Percentiles rank a stretch among this genome's conserved stretches.
Conservation (phyloP, 2,797 vertebrate genomes). For the Acrossocheilus fasciatus region DNA sequence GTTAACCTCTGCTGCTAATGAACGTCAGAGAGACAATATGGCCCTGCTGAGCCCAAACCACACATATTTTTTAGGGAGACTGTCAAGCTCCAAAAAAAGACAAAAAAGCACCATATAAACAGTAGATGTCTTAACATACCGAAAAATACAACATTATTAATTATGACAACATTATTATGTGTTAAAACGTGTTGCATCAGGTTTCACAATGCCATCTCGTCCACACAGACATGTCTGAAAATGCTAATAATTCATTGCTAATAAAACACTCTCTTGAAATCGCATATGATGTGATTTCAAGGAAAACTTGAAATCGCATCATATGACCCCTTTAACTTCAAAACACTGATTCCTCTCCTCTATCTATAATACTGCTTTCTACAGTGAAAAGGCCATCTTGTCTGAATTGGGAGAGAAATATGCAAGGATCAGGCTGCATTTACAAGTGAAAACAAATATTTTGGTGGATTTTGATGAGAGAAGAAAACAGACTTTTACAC, state of each 20-base stretch:
- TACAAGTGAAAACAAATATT: neutral
- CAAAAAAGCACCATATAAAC: neutral
- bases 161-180: neutral
- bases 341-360: neutral
- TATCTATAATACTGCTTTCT: neutral
- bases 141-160: neutral
- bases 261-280: no score
- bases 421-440: neutral
- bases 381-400: neutral
- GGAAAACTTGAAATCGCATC: no score
- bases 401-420: neutral
- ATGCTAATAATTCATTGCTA: neutral
- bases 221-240: neutral
- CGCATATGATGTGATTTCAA: no score
- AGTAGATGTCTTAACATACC: neutral
- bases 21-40: conserved; percentile 47
- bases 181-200: neutral
- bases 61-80: neutral
- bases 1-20: conserved; percentile 17
- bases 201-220: neutral
- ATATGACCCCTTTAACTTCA: neutral
- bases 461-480: neutral
- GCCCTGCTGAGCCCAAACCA: conserved; percentile 12
- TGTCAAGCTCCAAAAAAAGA: neutral
- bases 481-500: neutral